Evolutionary conservation across 2,113 vertebrate species (phyloP).

Genomic region (Lichenostomus cassidix): DNA sequence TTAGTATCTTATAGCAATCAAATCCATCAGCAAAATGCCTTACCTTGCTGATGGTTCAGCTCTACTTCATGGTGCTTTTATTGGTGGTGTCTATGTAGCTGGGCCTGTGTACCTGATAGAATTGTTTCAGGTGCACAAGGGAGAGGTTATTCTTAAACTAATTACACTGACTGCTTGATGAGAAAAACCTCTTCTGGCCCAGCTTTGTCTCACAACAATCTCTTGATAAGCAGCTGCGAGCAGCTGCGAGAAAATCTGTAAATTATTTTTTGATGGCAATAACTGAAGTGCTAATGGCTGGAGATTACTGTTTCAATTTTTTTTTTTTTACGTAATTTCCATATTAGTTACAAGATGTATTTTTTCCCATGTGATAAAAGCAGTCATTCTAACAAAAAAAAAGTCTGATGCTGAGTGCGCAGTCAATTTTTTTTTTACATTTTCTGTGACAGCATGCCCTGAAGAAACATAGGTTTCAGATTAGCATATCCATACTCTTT

Average conservation of each 20-base stretch:
- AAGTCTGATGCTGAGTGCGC: background rate
- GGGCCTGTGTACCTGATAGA: background rate
- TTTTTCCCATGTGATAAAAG: background rate
- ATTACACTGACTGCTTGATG: background rate
- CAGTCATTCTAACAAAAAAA: background rate
- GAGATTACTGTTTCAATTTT: background rate
- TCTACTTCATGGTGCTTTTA: background rate
- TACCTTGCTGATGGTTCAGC: background rate
- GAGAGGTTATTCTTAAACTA: conserved; percentile 33
- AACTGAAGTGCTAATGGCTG: conserved; percentile 19
- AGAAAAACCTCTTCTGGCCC: background rate
- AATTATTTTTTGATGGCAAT: conserved; percentile 42
- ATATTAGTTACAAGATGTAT: background rate
- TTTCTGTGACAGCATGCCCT: background rate
- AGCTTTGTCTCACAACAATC: background rate
- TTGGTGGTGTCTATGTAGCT: background rate
- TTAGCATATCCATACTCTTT: background rate
- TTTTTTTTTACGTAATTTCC: background rate
- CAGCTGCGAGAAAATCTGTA: background rate
- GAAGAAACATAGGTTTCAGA: background rate
- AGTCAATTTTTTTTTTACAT: background rate
- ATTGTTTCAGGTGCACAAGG: background rate
- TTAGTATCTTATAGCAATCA: background rate
- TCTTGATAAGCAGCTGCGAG: background rate
- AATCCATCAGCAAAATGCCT: background rate